Evolutionary conservation across 2,113 vertebrate genomes (phyloP), one percentile per base, ranked within the genome.

Genomic region (Barbus barbus): DNA sequence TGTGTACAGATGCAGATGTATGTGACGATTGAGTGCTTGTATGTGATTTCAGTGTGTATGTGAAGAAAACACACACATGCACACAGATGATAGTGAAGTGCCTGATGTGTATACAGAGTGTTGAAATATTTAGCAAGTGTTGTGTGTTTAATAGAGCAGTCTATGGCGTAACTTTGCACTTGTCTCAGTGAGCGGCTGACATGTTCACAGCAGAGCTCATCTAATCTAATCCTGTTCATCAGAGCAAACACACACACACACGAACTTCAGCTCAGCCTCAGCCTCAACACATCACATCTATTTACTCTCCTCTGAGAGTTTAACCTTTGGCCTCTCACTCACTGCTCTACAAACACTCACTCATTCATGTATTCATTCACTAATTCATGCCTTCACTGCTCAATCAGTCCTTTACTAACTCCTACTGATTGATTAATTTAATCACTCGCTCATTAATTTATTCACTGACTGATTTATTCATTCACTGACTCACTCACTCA

Each of bases 161-260:
- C 26, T 53, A 76, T 76, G 74, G 48, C 7, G 11, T 12, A 36
- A 22, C 26, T 58, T 77, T 77, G 48, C 28, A 58, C 48, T 77
- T 77, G 9, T 77, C 51, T 77, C 24, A 48, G 18, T 77, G 28
- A 53, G 51, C 4, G 7, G 12, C 28, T 36, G 51, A 77, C 18
- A n/a, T 18, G 18, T 56, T 77, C 46, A 75, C 26, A 75, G 16
- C 44, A 16, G 20, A 33, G 44, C 28, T 33, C 46, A 33, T 77
- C 31, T 78, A 78, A 78, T 60, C 28, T 33, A 38, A 78, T 36
- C 28, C 18, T 38, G 51, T 78, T 78, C 48, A 78, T 78, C 18
- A n/a, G 14, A 78, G 18, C 51, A 78, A 78, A 38, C 56, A 26
- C 36, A 63, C 28, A 78, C 9, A 78, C 33, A 80, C 38, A 44